These are phyloP conservation scores for Contarinia nasturtii DNA, from an alignment of 1,140 invertebrate genomes.

Conservation along the genomic window DNA sequence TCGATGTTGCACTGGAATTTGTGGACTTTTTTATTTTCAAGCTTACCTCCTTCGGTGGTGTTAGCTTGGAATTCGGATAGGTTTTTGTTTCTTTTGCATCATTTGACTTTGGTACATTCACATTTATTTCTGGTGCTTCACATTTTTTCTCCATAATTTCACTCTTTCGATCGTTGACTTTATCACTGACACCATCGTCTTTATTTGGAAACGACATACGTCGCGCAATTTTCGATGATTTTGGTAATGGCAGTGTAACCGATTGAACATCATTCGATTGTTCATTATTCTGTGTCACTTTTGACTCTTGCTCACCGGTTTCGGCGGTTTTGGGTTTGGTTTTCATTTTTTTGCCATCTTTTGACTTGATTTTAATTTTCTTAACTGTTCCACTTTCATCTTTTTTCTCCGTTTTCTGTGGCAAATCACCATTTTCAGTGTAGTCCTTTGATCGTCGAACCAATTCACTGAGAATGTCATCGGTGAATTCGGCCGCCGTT, in stretches of 20 bases:
- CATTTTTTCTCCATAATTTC: neutral
- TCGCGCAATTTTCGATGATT: slow-evolving; percentile 34
- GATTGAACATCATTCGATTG: slow-evolving; percentile 13
- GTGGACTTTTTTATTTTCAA: too few species aligned
- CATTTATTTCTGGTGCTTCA: neutral
- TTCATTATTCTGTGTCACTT: slow-evolving; percentile 21
- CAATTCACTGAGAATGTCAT: too few species aligned
- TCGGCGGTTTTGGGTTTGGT: neutral
- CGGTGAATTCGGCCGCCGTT: too few species aligned
- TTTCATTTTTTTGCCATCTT: neutral
- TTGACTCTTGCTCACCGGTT: slow-evolving; percentile 9
- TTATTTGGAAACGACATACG: slow-evolving; percentile 31
- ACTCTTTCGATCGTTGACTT: neutral
- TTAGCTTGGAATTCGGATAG: slow-evolving; percentile 27
- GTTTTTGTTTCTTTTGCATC: slow-evolving; percentile 7
- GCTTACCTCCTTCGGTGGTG: slow-evolving; percentile 18
- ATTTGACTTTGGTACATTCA: slow-evolving; percentile 8
- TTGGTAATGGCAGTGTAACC: slow-evolving; percentile 6
- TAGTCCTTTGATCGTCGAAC: too few species aligned
- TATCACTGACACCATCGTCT: slow-evolving; percentile 4
- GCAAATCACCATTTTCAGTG: too few species aligned
- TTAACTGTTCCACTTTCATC: neutral
- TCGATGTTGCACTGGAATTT: neutral
- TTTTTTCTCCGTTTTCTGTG: neutral
- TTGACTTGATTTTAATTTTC: neutral